Base-by-base conservation (phyloP, 1,140 invertebrate species). In the Rhysida immarginata region DNA sequence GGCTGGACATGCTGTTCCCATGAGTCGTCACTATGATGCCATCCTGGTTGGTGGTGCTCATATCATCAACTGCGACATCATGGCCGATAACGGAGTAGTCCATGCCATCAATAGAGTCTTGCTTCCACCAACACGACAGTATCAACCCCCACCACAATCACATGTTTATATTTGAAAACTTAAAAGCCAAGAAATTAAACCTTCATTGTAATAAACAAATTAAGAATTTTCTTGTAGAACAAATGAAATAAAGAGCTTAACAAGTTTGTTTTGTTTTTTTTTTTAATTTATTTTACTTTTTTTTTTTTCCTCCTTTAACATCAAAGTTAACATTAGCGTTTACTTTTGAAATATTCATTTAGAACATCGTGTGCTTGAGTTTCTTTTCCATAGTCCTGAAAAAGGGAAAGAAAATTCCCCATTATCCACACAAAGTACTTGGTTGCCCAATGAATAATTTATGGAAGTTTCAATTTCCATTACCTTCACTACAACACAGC, bases 401-500 rank as follows among this genome's bases (percentile, higher is more conserved):
- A 79, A n/a, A n/a, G n/a, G n/a, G n/a, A n/a, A n/a, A n/a, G n/a
- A n/a, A n/a, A n/a, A n/a, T n/a, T n/a, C n/a, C n/a, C n/a, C n/a
- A n/a, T n/a, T n/a, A n/a, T n/a, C n/a, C n/a, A n/a, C n/a, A n/a
- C n/a, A n/a, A n/a, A n/a, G n/a, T n/a, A n/a, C n/a, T n/a, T n/a
- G n/a, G n/a, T n/a, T n/a, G n/a, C n/a, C n/a, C n/a, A n/a, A n/a
- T n/a, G n/a, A n/a, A n/a, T n/a, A n/a, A n/a, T n/a, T n/a, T n/a
- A n/a, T n/a, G n/a, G n/a, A n/a, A n/a, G n/a, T n/a, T n/a, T n/a
- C n/a, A n/a, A n/a, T n/a, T n/a, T n/a, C n/a, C n/a, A n/a, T 75
- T 69, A 86, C 85, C 78, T 85, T 94, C 68, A 99, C 89, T 44
- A 98, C 95, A 54, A 97, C 93, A 72, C 94, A 96, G 1, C 92